A percentile compares a stretch with the other conserved stretches of the same genome.
Evolutionary conservation across 23 tunicate genomes (phyloP).

Genomic region (Trididemnum clinides): DNA sequence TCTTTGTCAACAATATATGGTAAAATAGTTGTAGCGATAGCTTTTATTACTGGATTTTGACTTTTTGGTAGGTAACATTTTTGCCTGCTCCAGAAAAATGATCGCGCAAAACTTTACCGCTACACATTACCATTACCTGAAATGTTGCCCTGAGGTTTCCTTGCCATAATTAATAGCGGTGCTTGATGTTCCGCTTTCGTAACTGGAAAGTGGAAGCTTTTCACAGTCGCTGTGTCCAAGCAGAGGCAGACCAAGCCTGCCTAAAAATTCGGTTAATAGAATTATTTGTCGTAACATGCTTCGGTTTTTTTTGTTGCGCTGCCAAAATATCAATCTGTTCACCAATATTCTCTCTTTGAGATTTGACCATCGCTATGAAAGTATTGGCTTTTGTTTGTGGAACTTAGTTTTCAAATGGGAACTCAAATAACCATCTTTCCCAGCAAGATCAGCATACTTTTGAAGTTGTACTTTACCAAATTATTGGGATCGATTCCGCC

Average conservation of each 20-base stretch:
- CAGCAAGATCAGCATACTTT: too few relatives aligned
- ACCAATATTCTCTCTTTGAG: not conserved
- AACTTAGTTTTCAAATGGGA: not conserved
- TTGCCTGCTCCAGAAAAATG: not conserved
- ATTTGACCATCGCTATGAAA: not conserved
- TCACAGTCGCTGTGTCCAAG: not conserved
- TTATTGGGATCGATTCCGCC: too few relatives aligned
- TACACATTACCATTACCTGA: not conserved
- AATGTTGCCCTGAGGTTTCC: not conserved
- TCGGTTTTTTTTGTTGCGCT: not conserved
- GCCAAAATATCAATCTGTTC: not conserved
- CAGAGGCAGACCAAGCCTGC: not conserved
- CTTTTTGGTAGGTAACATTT: too few relatives aligned
- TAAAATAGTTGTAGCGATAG: not conserved
- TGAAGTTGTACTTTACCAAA: too few relatives aligned
- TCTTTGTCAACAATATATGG: not conserved
- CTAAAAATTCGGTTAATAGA: not conserved
- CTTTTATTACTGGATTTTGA: not conserved
- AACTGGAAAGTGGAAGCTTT: not conserved
- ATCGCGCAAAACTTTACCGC: not conserved
- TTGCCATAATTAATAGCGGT: too few relatives aligned
- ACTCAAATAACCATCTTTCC: too few relatives aligned
- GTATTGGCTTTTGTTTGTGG: too few relatives aligned
- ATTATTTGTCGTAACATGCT: constrained; percentile 8
- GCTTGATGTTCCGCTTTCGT: not conserved